Percentiles rank a stretch among this genome's conserved stretches.
These are phyloP conservation scores for Propithecus perrieri DNA, from an alignment of 2,797 vertebrate species.

Conservation along the genomic window DNA sequence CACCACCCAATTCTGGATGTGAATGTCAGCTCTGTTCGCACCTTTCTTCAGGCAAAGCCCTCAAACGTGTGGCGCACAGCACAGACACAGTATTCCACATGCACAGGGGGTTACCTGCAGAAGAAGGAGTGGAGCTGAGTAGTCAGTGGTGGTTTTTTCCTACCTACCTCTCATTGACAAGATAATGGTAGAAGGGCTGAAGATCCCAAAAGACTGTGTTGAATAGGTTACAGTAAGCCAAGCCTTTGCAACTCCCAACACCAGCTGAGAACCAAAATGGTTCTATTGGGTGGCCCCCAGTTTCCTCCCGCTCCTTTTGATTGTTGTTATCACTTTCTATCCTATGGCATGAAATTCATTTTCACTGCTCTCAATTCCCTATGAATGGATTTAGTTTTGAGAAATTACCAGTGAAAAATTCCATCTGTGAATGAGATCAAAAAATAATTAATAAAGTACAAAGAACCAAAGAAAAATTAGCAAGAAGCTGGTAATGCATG, in stretches of 20 bases:
- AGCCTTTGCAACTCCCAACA: constrained; percentile 88
- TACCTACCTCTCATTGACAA: constrained; percentile 94
- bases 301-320: background rate
- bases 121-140: constrained; percentile 89
- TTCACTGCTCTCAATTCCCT: constrained; percentile 73
- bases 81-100: constrained; percentile 93
- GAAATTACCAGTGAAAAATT: constrained; percentile 83
- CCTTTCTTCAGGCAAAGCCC: constrained; percentile 94
- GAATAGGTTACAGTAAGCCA: constrained; percentile 95
- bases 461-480: constrained; percentile 25
- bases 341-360: constrained; percentile 76
- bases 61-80: constrained; percentile 91
- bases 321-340: constrained; percentile 49
- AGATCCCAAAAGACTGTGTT: constrained; percentile 96
- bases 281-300: constrained; percentile 48
- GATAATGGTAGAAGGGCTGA: constrained; percentile 95
- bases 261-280: constrained; percentile 90
- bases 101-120: constrained; percentile 91
- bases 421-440: constrained; percentile 86
- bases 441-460: constrained; percentile 63
- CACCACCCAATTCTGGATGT: constrained; percentile 89
- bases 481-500: background rate
- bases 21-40: constrained; percentile 95
- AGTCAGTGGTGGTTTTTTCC: constrained; percentile 95
- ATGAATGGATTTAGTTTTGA: constrained; percentile 81